phyloP scores from a whole-genome alignment of 2,888 invertebrate genomes.

The Athrips mouffetella region DNA sequence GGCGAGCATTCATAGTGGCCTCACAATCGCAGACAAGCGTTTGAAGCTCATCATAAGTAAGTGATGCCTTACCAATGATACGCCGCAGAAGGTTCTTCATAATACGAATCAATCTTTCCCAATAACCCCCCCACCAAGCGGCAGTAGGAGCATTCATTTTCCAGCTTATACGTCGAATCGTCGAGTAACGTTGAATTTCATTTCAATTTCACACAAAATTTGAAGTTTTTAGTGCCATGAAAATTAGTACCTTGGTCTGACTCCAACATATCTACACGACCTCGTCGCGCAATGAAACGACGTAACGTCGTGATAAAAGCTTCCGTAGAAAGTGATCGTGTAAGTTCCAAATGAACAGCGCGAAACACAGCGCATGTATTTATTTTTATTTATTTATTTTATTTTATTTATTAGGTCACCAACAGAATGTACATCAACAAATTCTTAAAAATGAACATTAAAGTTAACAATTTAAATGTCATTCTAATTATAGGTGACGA shows the following conservation, averaged over 20 bases:
- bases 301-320: not conserved
- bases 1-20: constrained; percentile 15
- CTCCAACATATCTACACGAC: not conserved
- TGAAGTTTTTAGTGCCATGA: not conserved
- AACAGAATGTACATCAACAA: too few species aligned
- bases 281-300: not conserved
- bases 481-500: too few species aligned
- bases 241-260: not conserved
- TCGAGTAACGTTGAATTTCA: too few species aligned
- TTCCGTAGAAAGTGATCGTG: not conserved
- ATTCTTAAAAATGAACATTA: too few species aligned
- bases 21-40: constrained; percentile 21
- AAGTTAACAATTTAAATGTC: too few species aligned
- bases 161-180: too few species aligned
- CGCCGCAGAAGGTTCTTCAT: constrained; percentile 43
- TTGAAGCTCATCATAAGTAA: constrained; percentile 11
- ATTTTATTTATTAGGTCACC: too few species aligned
- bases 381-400: too few species aligned
- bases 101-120: constrained; percentile 48
- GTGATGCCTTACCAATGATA: constrained; percentile 36
- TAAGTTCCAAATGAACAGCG: not conserved
- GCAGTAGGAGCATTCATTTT: too few species aligned
- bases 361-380: not conserved
- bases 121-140: constrained; percentile 58
- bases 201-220: too few species aligned